Base-by-base conservation (phyloP, 2,888 invertebrate species). In the Drosophila formosana region DNA sequence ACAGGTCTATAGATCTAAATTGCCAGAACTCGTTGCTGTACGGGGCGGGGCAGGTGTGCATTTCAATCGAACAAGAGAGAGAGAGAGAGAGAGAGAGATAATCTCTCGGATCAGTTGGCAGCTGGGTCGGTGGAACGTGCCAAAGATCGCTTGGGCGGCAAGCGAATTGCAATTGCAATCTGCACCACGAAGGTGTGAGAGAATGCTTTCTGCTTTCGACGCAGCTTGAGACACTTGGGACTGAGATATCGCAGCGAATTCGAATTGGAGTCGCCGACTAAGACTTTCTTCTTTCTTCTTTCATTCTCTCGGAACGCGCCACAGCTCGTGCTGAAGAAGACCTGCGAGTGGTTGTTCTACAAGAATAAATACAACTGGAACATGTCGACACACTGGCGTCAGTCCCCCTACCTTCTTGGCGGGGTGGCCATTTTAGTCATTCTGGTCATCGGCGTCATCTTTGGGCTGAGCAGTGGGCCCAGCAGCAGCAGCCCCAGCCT, bases 301-400 rank as follows among this genome's bases (percentile, higher is more conserved):
- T 34, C 43, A 26, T 43, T 51, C 41, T 43, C 11, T 37, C 45
- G 9, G 18, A 18, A 18, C 18, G 18, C 18, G 18, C 18, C 3
- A 82, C 79, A 92, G 92, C 82, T 88, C 63, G 88, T 89, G 62
- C 74, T 88, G 45, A 90, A 89, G 78, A 91, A 92, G 79, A 87
- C 82, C 75, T 90, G 79, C 74, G 88, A 89, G 74, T 90, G 91
- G 91, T 90, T 86, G 83, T 81, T 89, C 56, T 85, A 81, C 64
- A 88, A 81, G 78, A 81, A 77, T 78, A 88, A 90, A 71, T 80
- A 80, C 76, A 82, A 74, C 79, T 76, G 65, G 72, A 91, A 88
- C 67, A 91, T 91, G 92, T 90, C 92, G 52, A 88, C 89, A 46
- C 84, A 88, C 72, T 89, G 84, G 90, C 82, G 88, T 53, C 89